Evolutionary conservation across 1,140 invertebrate genomes (phyloP), one percentile per base, ranked within the genome.

Genomic region (Zeugodacus cucurbitae): DNA sequence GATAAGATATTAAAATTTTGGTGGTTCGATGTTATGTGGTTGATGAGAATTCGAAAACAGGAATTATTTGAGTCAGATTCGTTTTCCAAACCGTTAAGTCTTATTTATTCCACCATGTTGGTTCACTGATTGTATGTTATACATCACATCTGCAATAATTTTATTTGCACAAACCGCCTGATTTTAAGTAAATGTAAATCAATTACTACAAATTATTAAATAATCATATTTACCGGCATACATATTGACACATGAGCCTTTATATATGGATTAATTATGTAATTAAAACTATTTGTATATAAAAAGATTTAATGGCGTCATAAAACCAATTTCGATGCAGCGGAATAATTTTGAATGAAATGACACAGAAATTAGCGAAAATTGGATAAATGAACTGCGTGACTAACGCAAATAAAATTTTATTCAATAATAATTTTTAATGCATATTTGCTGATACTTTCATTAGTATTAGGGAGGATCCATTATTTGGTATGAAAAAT

Each of bases 351-450:
- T 82, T 26, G 29, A 82, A 29, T 26, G 74, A 82, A 82, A 48
- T 82, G 74, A 41, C 41, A 82, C 41, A 44, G 41, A 82, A 78
- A 82, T 82, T 48, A 82, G 74, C n/a, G 34, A 82, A 34, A 82
- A 82, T 82, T 26, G 41, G 37, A 82, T 82, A 82, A 74, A 41
- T 74, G 67, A 22, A 74, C 67, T 37, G 67, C 34, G 67, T 32
- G 34, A 22, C 67, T 20, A 74, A 74, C 6, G 34, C 34, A 74
- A 74, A 74, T 74, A 74, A 74, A 67, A n/a, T 37, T 74, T 37
- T 74, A 74, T 74, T 74, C 20, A 74, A 74, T 22, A 74, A 26
- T 62, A n/a, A n/a, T 62, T n/a, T 62, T 54, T 54, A 54, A 54
- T 54, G 14, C 14, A 17, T 54, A 54, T 54, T 54, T 54, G 48